These are phyloP conservation scores for fruit fly (Drosophila melanogaster) DNA, from an alignment of 1,140 invertebrate species.

Conservation along the genomic window Release_6_plus_ISO1_MT NT_033777.3:12047001-12047500, in stretches of 20 bases:
- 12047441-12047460: slow-evolving; percentile 34
- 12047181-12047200: slow-evolving; percentile 70
- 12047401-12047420: slow-evolving; percentile 24
- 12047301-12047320: not conserved
- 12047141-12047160: slow-evolving; percentile 62
- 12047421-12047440: slow-evolving; percentile 12
- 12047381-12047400: slow-evolving; percentile 14
- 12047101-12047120: slow-evolving; percentile 54
- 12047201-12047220: slow-evolving; percentile 11
- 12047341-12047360: slow-evolving; percentile 71
- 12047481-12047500: not conserved
- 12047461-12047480: slow-evolving; percentile 33
- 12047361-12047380: slow-evolving; percentile 65
- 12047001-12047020: too few relatives aligned
- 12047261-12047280: slow-evolving; percentile 31
- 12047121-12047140: slow-evolving; percentile 58
- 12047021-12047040: slow-evolving; percentile 13
- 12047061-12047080: not conserved
- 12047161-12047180: slow-evolving; percentile 58
- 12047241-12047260: slow-evolving; percentile 47
- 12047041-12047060: slow-evolving; percentile 1
- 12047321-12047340: slow-evolving; percentile 28
- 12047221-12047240: slow-evolving; percentile 46
- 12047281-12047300: slow-evolving; percentile 5
- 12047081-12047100: slow-evolving; percentile 29